Evolutionary conservation across 2,797 vertebrate species (phyloP).

Genomic region (Falco peregrinus): DNA sequence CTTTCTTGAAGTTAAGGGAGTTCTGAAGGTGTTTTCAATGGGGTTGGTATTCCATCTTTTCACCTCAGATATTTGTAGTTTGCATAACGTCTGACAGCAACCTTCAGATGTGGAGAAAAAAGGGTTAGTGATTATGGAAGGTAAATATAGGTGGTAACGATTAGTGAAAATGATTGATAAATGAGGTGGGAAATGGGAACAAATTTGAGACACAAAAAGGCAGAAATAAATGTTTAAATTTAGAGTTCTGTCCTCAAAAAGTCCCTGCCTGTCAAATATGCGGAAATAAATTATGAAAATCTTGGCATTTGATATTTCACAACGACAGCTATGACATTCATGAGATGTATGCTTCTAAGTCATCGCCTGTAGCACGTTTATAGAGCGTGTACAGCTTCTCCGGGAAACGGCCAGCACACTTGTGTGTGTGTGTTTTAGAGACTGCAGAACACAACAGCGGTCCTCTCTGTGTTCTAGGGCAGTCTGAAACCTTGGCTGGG

Average conservation of each 20-base stretch:
- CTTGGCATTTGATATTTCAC: constrained; percentile 28
- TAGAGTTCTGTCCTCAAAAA: constrained; percentile 24
- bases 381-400: neutral
- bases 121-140: neutral
- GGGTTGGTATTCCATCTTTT: neutral
- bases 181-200: neutral
- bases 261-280: neutral
- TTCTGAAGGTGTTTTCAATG: neutral
- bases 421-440: neutral
- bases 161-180: constrained; percentile 17
- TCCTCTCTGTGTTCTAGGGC: neutral
- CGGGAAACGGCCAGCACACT: accelerated
- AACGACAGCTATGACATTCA: constrained; percentile 10
- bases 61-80: neutral
- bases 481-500: neutral
- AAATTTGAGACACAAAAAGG: neutral
- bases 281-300: neutral
- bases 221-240: constrained; percentile 29
- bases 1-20: neutral
- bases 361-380: neutral
- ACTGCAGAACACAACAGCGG: accelerated
- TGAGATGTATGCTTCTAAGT: neutral
- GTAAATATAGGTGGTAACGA: neutral
- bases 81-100: neutral
- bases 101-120: neutral